Evolutionary conservation across 2,113 vertebrate species (phyloP).

Genomic region (Corvus hawaiiensis): DNA sequence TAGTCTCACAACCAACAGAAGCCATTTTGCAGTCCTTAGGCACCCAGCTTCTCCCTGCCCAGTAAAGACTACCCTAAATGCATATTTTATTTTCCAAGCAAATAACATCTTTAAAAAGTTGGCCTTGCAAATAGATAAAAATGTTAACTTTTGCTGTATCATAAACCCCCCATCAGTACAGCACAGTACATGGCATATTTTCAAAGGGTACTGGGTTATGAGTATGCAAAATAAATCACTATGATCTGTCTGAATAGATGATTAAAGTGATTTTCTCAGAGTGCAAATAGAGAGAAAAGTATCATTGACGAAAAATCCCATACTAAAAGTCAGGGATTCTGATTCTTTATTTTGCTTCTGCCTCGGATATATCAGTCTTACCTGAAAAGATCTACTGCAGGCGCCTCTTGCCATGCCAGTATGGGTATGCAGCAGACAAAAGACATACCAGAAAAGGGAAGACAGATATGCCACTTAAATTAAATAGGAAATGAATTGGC

Average conservation of each 20-base stretch:
- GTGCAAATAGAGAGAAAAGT: background rate
- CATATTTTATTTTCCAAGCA: background rate
- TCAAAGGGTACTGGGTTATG: background rate
- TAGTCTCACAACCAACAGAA: background rate
- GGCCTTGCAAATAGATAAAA: background rate
- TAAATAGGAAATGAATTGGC: slow-evolving; percentile 90
- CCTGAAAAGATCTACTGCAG: slow-evolving; percentile 65
- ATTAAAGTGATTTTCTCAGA: slow-evolving; percentile 3
- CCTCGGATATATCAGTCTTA: slow-evolving; percentile 15
- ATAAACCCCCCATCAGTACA: background rate
- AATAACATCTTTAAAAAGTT: background rate
- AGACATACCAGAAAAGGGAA: slow-evolving; percentile 84
- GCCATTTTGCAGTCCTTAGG: background rate
- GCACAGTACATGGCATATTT: background rate
- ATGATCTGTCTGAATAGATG: background rate
- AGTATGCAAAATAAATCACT: slow-evolving; percentile 41
- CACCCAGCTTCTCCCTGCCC: background rate
- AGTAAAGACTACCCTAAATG: background rate
- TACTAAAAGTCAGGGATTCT: slow-evolving; percentile 13
- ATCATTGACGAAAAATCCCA: background rate
- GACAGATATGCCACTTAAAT: slow-evolving; percentile 90
- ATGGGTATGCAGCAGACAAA: slow-evolving; percentile 82
- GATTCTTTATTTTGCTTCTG: slow-evolving; percentile 6
- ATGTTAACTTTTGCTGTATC: background rate
- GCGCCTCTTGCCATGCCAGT: slow-evolving; percentile 68